Evolutionary conservation across 2,888 invertebrate species (phyloP).

Genomic region (Hypselothyrea guttata): DNA sequence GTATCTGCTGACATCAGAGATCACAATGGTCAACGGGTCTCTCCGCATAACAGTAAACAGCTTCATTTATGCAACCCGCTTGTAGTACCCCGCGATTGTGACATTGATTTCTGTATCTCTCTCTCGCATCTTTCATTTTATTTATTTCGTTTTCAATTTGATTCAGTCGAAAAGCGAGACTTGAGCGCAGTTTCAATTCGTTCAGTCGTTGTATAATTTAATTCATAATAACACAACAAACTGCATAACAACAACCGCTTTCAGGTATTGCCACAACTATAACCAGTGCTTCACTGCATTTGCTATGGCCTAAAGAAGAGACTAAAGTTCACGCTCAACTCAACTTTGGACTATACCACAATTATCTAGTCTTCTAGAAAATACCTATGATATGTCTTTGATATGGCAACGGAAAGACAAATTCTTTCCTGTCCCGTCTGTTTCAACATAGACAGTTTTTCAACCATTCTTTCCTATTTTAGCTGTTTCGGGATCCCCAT

Average conservation of each 20-base stretch:
- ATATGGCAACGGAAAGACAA: too few species aligned
- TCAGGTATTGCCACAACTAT: background rate
- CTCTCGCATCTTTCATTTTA: slow-evolving; percentile 9
- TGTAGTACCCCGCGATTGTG: slow-evolving; percentile 55
- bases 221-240: slow-evolving; percentile 10
- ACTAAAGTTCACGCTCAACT: too few species aligned
- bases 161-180: background rate
- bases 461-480: too few species aligned
- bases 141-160: too few species aligned
- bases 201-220: slow-evolving; percentile 32
- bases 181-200: slow-evolving; percentile 7
- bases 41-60: slow-evolving; percentile 34
- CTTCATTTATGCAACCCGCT: slow-evolving; percentile 47
- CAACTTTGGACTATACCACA: too few species aligned
- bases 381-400: too few species aligned
- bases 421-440: too few species aligned
- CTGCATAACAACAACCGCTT: background rate
- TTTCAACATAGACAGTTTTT: too few species aligned
- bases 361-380: too few species aligned
- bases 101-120: slow-evolving; percentile 61
- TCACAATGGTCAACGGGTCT: slow-evolving; percentile 9
- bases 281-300: background rate
- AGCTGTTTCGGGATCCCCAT: too few species aligned
- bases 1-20: slow-evolving; percentile 36
- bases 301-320: too few species aligned